Base-by-base conservation (phyloP, 2,888 invertebrate genomes). In the Diachrysia chrysitis region DNA sequence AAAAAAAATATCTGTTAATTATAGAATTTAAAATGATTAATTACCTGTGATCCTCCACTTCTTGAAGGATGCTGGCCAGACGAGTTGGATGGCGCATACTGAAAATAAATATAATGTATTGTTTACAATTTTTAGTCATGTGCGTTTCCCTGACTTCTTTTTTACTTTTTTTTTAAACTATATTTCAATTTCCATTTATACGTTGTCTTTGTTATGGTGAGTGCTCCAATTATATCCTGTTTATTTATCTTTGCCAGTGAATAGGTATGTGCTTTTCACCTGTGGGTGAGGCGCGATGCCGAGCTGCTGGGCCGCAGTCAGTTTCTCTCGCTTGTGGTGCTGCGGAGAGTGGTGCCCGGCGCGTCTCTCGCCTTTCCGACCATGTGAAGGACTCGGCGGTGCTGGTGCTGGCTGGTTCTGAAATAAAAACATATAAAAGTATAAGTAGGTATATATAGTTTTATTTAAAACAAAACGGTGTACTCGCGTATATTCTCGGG, bases 221-320 rank as follows among this genome's bases (percentile, higher is more conserved):
- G n/a, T n/a, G n/a, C n/a, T n/a, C n/a, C n/a, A n/a, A n/a, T n/a
- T n/a, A n/a, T n/a, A n/a, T n/a, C n/a, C n/a, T n/a, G n/a, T n/a
- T n/a, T n/a, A n/a, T n/a, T n/a, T n/a, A n/a, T n/a, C n/a, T n/a
- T n/a, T n/a, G n/a, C n/a, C n/a, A n/a, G n/a, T n/a, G n/a, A n/a
- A n/a, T n/a, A n/a, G n/a, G n/a, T n/a, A n/a, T n/a, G n/a, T n/a
- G n/a, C n/a, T n/a, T n/a, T n/a, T n/a, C 79, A 94, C 94, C 90
- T 95, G 95, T 17, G 95, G 95, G 83, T 95, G 95, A 14, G 93
- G 93, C 1, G 90, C 92, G 46, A 95, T 92, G 42, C 95, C 95
- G 9, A 95, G 89, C 67, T 95, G 95, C 73, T 95, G 95, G 0
- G 95, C 95, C 9, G 95, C 95, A 1, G 95, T 94, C 7, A 95